Evolutionary conservation across 2,113 vertebrate genomes (phyloP).

Genomic region (Burhinus bistriatus): DNA sequence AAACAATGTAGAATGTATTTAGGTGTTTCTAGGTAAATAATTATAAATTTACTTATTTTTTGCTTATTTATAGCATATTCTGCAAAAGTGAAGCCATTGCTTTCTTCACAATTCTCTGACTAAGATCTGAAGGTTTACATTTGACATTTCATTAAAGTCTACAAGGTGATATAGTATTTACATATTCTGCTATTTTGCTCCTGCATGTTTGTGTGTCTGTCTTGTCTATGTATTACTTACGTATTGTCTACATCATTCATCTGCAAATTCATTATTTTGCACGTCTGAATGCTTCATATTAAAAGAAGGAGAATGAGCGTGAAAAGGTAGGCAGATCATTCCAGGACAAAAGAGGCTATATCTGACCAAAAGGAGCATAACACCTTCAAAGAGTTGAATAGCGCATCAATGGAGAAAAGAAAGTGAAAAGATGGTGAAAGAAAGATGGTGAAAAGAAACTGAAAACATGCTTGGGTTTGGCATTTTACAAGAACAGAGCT

Average conservation of each 20-base stretch:
- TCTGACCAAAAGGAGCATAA: not conserved
- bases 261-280: not conserved
- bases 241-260: not conserved
- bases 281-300: not conserved
- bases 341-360: not conserved
- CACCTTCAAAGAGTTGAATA: not conserved
- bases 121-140: not conserved
- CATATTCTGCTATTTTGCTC: not conserved
- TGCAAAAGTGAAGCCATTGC: not conserved
- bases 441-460: not conserved
- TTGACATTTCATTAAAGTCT: not conserved
- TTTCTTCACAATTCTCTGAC: not conserved
- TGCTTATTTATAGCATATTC: not conserved
- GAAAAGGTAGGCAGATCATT: not conserved
- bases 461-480: not conserved
- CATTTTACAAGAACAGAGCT: not conserved
- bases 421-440: no score
- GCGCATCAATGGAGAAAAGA: not conserved
- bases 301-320: not conserved
- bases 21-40: not conserved
- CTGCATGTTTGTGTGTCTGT: not conserved
- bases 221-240: not conserved
- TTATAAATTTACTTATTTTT: not conserved
- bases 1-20: not conserved
- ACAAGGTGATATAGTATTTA: not conserved